These are phyloP conservation scores for Palythoa grandiflora DNA, from an alignment of 92 coral and sea anemone genomes.

Conservation along the genomic window DNA sequence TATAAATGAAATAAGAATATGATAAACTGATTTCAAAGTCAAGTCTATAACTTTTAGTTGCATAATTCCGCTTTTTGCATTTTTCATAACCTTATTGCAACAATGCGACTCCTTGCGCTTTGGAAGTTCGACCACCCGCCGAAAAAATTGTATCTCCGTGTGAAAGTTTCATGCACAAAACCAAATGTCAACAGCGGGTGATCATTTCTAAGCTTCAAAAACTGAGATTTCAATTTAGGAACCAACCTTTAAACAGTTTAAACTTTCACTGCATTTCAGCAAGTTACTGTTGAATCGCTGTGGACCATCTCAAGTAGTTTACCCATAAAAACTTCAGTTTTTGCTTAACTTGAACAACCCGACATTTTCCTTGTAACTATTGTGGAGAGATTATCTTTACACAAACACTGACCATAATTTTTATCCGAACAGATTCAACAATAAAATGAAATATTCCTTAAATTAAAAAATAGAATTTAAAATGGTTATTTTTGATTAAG, in stretches of 20 bases:
- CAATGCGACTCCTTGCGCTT: neutral
- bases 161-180: neutral
- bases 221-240: no score
- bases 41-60: no score
- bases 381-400: no score
- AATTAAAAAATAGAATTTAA: conserved; percentile 7
- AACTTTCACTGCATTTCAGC: neutral
- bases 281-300: no score
- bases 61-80: neutral
- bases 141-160: neutral
- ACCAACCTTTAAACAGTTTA: neutral
- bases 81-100: neutral
- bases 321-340: no score
- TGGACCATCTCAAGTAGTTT: no score
- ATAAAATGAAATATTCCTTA: neutral
- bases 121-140: neutral
- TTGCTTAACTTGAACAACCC: no score
- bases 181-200: neutral
- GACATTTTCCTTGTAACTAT: no score
- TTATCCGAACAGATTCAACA: conserved; percentile 2
- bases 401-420: neutral
- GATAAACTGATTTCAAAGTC: neutral
- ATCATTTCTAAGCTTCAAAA: neutral
- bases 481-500: neutral
- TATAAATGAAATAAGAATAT: neutral